Evolutionary conservation across 2,797 vertebrate genomes (phyloP).

Genomic region (Myotis daubentonii): DNA sequence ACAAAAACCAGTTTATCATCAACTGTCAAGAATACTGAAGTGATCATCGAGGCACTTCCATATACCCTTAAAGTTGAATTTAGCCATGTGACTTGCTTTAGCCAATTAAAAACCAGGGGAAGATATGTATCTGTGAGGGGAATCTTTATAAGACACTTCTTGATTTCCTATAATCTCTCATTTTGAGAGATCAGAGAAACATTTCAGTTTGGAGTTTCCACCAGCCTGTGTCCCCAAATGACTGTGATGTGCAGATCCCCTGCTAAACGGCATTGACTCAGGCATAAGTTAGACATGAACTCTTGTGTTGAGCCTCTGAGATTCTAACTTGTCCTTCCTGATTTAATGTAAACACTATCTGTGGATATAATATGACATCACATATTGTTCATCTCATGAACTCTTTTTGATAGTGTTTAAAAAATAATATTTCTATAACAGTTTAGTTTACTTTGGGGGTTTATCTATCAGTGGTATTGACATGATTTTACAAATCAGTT

Average conservation of each 20-base stretch:
- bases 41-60: not conserved
- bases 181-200: constrained; percentile 11
- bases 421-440: constrained; percentile 27
- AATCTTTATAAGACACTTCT: not conserved
- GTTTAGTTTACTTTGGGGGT: not conserved
- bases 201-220: constrained; percentile 15
- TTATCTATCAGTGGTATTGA: not conserved
- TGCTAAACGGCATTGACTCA: not conserved
- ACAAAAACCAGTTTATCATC: constrained; percentile 7
- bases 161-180: not conserved
- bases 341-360: constrained; percentile 43
- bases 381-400: not conserved
- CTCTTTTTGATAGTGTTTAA: not conserved
- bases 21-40: not conserved
- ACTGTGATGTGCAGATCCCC: not conserved
- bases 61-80: not conserved
- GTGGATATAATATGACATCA: not conserved
- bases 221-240: not conserved
- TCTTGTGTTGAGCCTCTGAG: not conserved
- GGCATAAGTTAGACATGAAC: not conserved
- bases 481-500: not conserved
- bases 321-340: not conserved
- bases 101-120: constrained; percentile 7
- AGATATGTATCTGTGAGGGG: not conserved
- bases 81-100: constrained; percentile 3